Base-by-base conservation (phyloP, 1,140 invertebrate genomes). In the Frieseomelitta varia region DNA sequence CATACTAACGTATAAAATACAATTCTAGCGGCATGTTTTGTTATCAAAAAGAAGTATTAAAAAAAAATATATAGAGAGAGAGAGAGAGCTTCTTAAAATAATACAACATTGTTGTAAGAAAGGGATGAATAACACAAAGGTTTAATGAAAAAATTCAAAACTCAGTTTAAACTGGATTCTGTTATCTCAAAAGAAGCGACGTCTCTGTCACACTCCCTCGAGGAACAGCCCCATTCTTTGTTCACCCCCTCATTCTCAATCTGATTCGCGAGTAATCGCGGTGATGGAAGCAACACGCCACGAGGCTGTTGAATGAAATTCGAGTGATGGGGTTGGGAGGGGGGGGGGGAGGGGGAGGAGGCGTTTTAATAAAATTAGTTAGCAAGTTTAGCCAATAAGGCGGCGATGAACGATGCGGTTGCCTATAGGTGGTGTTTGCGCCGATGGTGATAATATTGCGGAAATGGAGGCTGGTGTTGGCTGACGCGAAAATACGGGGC, bases 281-380 rank as follows among this genome's bases (percentile, higher is more conserved):
- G 21, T 4, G 15, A 51, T 4, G 76, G 51, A 27, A 30, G 1
- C 56, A 68, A 77, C 39, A 47, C 39, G 8, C 39, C 39, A 47
- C 53, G 79, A 56, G 53, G 30, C 4, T 39, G 10, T 14, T 47
- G 67, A 71, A 71, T 53, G 81, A 73, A n/a, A 47, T 67, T 63
- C 65, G 56, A n/a, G 73, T 53, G 63, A 47, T 47, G 39, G 39
- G n/a, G n/a, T n/a, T n/a, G n/a, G n/a, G n/a, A n/a, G n/a, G n/a
- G 34, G 6, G 39, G 0, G 6, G 39, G 39, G 8, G 6, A 0
- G 39, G 8, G 39, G 1, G 1, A 51, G 63, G n/a, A 55, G 65
- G 77, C 76, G 88, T 90, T 92, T 92, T 91, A 90, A 92, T 92
- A 92, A 92, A 91, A 91, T 92, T 92, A 92, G 89, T 92, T 92